These are phyloP conservation scores for Phalloptychus januarius DNA, from an alignment of 2,797 vertebrate species.

Conservation along the genomic window DNA sequence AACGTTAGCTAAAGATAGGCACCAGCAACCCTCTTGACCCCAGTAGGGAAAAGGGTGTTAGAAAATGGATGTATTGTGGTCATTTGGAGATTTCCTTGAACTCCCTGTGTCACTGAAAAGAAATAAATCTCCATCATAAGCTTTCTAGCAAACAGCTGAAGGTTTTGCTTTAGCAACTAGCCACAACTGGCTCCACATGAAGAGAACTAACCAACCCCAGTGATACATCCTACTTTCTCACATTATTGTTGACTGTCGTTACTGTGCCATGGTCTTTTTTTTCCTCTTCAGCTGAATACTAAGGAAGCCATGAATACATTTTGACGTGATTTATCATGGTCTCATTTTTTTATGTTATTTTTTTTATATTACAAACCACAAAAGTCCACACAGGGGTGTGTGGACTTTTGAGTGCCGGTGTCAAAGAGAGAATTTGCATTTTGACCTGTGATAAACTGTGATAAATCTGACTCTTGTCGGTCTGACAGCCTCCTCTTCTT, in stretches of 20 bases:
- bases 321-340: neutral
- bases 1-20: too few species aligned
- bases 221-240: neutral
- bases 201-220: neutral
- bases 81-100: neutral
- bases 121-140: neutral
- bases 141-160: neutral
- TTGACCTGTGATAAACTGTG: slow-evolving; percentile 4
- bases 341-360: neutral
- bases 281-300: neutral
- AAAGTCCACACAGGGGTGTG: too few species aligned
- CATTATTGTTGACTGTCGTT: neutral
- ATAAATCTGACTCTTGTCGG: slow-evolving; percentile 5
- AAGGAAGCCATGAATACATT: neutral
- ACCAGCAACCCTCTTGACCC: too few species aligned
- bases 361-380: neutral
- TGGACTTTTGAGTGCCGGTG: neutral
- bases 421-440: slow-evolving; percentile 1
- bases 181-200: neutral
- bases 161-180: neutral
- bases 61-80: too few species aligned
- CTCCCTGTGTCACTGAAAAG: neutral
- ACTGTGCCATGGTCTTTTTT: neutral
- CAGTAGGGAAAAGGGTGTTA: too few species aligned
- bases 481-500: slow-evolving; percentile 7